A percentile compares a stretch with the other conserved stretches of the same genome.
Evolutionary conservation across 2,888 invertebrate species (phyloP).

Genomic region (Linnaemya vulpina): DNA sequence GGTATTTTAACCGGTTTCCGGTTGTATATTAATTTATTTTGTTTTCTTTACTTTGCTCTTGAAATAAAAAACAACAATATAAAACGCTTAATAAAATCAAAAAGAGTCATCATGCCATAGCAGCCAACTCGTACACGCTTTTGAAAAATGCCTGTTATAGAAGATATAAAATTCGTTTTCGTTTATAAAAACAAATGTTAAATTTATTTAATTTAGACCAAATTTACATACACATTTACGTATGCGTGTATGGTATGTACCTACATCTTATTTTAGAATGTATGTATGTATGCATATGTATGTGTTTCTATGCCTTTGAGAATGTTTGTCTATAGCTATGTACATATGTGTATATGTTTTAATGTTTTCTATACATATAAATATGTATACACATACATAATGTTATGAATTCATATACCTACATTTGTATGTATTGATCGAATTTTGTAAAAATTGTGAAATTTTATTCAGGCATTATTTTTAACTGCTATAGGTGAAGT

Average conservation of each 20-base stretch:
- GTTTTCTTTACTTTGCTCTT: constrained; percentile 30
- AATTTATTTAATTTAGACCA: neutral
- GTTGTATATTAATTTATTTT: constrained; percentile 31
- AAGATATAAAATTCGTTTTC: neutral
- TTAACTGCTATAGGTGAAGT: too few species aligned
- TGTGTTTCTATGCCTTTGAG: neutral
- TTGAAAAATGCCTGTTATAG: neutral
- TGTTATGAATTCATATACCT: too few species aligned
- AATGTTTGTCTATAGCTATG: neutral
- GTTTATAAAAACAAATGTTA: constrained; percentile 2
- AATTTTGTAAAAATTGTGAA: too few species aligned
- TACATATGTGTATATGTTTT: neutral
- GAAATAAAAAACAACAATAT: constrained; percentile 32
- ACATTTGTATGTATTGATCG: too few species aligned
- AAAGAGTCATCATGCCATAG: constrained; percentile 38
- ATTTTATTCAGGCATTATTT: too few species aligned
- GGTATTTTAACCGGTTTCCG: constrained; percentile 60
- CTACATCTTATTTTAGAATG: neutral
- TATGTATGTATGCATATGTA: neutral
- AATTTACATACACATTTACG: neutral
- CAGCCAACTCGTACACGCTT: constrained; percentile 16
- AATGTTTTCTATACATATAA: neutral
- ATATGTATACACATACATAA: neutral
- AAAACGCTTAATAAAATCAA: constrained; percentile 39
- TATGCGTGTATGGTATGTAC: neutral